Percentiles rank a stretch among this genome's conserved stretches.
phyloP scores from a whole-genome alignment of 1,140 invertebrate genomes.

The Drosophila neocordata region DNA sequence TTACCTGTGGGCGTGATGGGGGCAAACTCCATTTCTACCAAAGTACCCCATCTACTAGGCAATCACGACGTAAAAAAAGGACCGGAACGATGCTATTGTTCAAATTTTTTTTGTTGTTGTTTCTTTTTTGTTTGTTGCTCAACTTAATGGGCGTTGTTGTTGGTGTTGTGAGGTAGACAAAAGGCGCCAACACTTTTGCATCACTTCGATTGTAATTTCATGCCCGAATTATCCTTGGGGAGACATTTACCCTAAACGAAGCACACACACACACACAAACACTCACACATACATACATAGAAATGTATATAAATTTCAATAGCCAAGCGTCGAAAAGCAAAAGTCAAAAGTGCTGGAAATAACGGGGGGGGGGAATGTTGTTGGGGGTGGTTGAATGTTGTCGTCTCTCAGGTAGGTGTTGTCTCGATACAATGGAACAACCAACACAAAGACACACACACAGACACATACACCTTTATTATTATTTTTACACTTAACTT shows the following conservation, averaged over 20 bases:
- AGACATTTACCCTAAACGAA: conserved; percentile 71
- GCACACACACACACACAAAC: conserved; percentile 19
- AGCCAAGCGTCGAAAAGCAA: conserved; percentile 51
- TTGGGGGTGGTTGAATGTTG: conserved; percentile 1
- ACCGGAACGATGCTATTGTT: conserved; percentile 35
- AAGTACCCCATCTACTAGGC: neutral
- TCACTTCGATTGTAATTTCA: conserved; percentile 79
- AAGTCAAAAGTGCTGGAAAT: conserved; percentile 51
- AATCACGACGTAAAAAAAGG: conserved; percentile 15
- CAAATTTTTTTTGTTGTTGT: conserved; percentile 14
- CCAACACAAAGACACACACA: conserved; percentile 17
- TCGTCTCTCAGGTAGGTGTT: neutral
- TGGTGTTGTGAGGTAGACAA: conserved; percentile 53
- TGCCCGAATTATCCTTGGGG: conserved; percentile 78
- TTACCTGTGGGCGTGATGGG: conserved; percentile 6
- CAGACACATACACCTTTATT: conserved; percentile 69
- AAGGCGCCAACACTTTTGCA: conserved; percentile 67
- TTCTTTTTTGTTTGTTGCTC: conserved; percentile 40
- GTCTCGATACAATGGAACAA: conserved; percentile 40
- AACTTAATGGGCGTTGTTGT: conserved; percentile 50
- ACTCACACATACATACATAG: conserved; percentile 5
- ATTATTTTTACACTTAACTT: conserved; percentile 82
- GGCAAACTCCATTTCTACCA: neutral
- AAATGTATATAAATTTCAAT: conserved; percentile 61
- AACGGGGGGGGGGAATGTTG: neutral